phyloP scores from a whole-genome alignment of 2,888 invertebrate genomes.

The Margaritifera margaritifera region DNA sequence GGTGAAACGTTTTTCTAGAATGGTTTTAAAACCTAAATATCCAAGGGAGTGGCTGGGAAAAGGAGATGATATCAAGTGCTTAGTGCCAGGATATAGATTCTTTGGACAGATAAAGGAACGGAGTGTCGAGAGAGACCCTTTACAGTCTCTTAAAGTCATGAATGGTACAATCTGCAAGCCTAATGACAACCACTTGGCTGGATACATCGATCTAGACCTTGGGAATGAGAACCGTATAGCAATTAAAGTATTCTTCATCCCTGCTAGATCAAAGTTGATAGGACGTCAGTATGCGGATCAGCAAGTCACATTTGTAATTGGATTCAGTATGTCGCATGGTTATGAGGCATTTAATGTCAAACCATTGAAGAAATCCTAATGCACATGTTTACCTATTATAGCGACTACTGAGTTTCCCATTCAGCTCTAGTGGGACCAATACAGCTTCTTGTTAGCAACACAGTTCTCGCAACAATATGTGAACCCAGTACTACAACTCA shows the following conservation, averaged over 20 bases:
- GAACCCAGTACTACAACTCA: neutral
- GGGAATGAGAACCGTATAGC: slow-evolving; percentile 15
- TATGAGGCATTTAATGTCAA: slow-evolving; percentile 34
- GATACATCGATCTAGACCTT: slow-evolving; percentile 29
- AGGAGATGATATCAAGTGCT: slow-evolving; percentile 10
- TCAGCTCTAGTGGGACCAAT: too few relatives aligned
- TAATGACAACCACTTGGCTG: slow-evolving; percentile 16
- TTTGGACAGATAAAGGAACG: slow-evolving; percentile 3
- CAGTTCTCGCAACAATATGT: neutral
- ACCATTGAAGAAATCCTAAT: slow-evolving; percentile 10
- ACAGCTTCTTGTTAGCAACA: too few relatives aligned
- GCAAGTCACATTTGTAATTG: slow-evolving; percentile 30
- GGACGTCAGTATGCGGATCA: slow-evolving; percentile 17
- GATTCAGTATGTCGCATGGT: slow-evolving; percentile 31
- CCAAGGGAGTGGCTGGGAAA: slow-evolving; percentile 35
- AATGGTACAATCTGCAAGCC: slow-evolving; percentile 19
- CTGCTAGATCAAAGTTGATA: slow-evolving; percentile 19
- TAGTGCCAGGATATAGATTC: slow-evolving; percentile 8
- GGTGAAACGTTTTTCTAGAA: slow-evolving; percentile 17
- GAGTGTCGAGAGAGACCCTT: neutral
- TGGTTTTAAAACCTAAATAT: slow-evolving; percentile 14
- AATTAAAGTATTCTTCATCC: slow-evolving; percentile 29
- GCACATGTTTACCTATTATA: neutral
- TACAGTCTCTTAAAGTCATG: slow-evolving; percentile 5
- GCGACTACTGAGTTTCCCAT: too few relatives aligned